phyloP scores from a whole-genome alignment of 2,888 invertebrate genomes.

The Euclidia mi region DNA sequence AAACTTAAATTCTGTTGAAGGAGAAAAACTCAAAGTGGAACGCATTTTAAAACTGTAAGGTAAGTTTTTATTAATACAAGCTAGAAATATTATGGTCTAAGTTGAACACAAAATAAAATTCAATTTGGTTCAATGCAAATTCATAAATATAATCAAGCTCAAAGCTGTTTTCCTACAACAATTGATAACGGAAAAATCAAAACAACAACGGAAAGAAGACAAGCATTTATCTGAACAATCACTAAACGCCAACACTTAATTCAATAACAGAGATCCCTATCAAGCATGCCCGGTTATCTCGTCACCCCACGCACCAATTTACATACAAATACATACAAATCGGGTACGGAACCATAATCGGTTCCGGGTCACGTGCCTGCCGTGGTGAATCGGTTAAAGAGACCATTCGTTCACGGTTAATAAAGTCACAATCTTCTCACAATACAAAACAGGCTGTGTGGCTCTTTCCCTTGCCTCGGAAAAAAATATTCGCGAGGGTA shows the following conservation, averaged over 20 bases:
- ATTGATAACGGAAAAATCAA: conserved; percentile 20
- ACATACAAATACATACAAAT: conserved; percentile 88
- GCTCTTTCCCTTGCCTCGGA: conserved; percentile 71
- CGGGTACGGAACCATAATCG: conserved; percentile 83
- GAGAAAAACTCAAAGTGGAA: too few species aligned
- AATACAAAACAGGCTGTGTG: conserved; percentile 82
- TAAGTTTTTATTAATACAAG: too few species aligned
- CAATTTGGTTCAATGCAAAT: too few species aligned
- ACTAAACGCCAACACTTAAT: conserved; percentile 82
- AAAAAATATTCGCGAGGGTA: conserved; percentile 77
- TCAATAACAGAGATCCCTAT: conserved; percentile 86
- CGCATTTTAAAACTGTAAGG: too few species aligned
- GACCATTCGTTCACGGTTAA: conserved; percentile 88
- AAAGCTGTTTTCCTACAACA: too few species aligned
- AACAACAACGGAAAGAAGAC: conserved; percentile 35
- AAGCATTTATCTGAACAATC: conserved; percentile 61
- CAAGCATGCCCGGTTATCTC: conserved; percentile 84
- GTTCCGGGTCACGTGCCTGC: conserved; percentile 91
- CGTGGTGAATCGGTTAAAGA: conserved; percentile 90
- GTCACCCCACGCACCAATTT: conserved; percentile 83
- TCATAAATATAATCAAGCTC: too few species aligned
- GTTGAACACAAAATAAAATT: too few species aligned
- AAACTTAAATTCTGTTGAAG: too few species aligned
- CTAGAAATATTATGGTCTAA: not conserved
- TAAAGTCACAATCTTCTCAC: conserved; percentile 89